These are phyloP conservation scores for Grammomys surdaster DNA, from an alignment of 2,113 vertebrate species.

Conservation along the genomic window DNA sequence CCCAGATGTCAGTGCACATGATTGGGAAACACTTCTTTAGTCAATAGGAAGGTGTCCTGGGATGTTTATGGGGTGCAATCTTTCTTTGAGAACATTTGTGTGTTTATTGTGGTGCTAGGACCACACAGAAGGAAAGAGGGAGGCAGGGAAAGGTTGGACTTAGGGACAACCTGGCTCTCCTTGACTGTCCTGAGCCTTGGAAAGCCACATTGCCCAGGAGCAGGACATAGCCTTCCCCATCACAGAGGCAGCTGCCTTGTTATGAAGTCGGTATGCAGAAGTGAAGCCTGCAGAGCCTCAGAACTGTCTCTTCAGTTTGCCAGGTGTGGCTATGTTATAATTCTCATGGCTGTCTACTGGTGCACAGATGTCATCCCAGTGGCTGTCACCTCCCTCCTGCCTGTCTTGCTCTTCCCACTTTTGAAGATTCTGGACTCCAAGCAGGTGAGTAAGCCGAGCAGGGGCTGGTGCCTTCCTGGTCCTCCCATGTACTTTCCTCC, in stretches of 20 bases:
- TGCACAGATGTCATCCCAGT: slow-evolving; percentile 96
- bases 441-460: slow-evolving; percentile 86
- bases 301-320: slow-evolving; percentile 89
- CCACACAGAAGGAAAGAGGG: neutral
- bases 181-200: neutral
- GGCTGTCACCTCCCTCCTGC: slow-evolving; percentile 94
- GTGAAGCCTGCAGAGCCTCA: neutral
- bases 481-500: neutral
- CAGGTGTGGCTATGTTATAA: slow-evolving; percentile 93
- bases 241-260: fast-evolving
- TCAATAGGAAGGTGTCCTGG: neutral
- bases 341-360: slow-evolving; percentile 97
- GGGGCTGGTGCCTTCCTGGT: neutral
- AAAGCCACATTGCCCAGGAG: neutral
- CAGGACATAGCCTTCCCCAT: neutral
- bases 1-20: neutral
- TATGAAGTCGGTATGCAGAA: too few relatives aligned
- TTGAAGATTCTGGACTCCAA: slow-evolving; percentile 95
- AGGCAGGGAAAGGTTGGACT: neutral
- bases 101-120: neutral
- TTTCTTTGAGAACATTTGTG: neutral
- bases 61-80: neutral
- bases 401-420: slow-evolving; percentile 94
- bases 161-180: neutral
- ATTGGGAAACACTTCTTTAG: neutral